phyloP scores from a whole-genome alignment of 2,888 invertebrate genomes.

The Cantharis flavilabris region DNA sequence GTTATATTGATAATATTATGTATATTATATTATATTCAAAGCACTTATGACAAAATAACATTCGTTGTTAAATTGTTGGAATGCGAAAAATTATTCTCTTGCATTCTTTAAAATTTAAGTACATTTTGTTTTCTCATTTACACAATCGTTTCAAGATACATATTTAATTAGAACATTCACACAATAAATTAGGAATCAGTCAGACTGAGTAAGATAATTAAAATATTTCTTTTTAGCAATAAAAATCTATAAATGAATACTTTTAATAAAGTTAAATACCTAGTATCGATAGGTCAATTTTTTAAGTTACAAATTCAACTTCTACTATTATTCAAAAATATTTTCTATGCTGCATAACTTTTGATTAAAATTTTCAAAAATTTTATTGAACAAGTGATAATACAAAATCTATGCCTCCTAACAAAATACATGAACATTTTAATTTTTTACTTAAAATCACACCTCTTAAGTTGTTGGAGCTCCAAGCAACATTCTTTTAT shows the following conservation, averaged over 20 bases:
- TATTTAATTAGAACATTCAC: slow-evolving; percentile 15
- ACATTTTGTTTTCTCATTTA: slow-evolving; percentile 14
- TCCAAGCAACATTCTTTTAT: no score
- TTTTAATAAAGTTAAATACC: neutral
- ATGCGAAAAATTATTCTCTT: slow-evolving; percentile 18
- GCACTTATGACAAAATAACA: slow-evolving; percentile 26
- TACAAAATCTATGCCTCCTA: no score
- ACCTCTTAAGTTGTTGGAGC: no score
- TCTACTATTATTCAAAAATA: neutral
- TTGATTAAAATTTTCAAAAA: no score
- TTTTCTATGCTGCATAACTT: neutral
- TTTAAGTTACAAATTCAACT: neutral
- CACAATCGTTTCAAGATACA: slow-evolving; percentile 7
- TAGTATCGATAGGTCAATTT: neutral
- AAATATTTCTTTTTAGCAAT: neutral
- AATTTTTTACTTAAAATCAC: no score
- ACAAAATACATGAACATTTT: no score
- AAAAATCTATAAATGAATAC: neutral
- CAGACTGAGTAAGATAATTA: slow-evolving; percentile 12
- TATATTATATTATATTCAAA: slow-evolving; percentile 13
- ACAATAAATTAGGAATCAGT: slow-evolving; percentile 11
- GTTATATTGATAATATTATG: slow-evolving; percentile 14
- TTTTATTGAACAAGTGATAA: no score
- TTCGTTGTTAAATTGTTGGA: slow-evolving; percentile 26
- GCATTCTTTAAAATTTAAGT: slow-evolving; percentile 25